Conservation (phyloP, 2,888 invertebrate genomes). For the Ischnura elegans region DNA sequence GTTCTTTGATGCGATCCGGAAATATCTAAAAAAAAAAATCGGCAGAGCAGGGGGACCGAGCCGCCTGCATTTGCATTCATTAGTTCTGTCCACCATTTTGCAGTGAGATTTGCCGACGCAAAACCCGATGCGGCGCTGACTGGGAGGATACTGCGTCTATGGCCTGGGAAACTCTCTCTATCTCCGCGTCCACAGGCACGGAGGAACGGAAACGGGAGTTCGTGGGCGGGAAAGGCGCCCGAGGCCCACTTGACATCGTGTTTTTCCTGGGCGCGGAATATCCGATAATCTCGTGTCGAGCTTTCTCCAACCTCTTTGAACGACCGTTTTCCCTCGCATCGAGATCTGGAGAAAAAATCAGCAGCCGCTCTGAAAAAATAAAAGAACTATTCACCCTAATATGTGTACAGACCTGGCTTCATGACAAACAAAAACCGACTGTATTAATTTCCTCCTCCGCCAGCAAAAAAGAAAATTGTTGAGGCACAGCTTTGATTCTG, state of each 20-base stretch:
- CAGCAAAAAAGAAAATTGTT: not conserved
- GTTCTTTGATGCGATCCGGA: too few relatives aligned
- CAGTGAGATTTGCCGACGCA: not conserved
- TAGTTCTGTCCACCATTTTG: not conserved
- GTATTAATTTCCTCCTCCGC: not conserved
- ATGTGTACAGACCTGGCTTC: not conserved
- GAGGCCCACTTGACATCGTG: not conserved
- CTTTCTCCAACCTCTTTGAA: not conserved
- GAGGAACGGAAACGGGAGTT: not conserved
- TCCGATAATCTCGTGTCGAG: not conserved
- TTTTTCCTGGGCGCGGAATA: not conserved
- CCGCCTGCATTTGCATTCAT: not conserved
- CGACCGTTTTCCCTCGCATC: not conserved
- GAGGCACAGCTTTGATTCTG: not conserved
- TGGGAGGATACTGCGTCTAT: not conserved
- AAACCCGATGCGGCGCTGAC: not conserved
- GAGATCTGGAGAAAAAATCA: not conserved
- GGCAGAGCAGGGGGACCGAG: not conserved
- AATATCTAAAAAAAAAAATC: not conserved
- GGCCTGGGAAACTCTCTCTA: not conserved
- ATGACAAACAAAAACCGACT: not conserved
- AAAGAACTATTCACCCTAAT: not conserved
- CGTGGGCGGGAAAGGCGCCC: not conserved
- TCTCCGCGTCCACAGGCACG: not conserved
- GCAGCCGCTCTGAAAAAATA: not conserved